phyloP scores from a whole-genome alignment of 1,140 invertebrate species.

The Marisa cornuarietis region DNA sequence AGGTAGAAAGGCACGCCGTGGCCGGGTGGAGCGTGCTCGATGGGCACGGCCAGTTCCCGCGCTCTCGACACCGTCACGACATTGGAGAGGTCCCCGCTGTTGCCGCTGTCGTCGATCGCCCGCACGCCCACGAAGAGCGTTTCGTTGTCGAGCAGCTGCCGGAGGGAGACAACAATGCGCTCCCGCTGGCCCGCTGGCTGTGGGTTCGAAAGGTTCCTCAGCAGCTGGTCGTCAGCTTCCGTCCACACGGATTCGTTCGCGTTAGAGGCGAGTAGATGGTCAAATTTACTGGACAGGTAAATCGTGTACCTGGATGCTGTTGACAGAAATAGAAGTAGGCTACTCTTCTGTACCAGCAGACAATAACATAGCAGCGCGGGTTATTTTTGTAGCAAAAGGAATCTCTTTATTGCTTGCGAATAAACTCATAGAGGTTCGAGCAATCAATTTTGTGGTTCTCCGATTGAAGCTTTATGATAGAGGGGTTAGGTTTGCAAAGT shows the following conservation, averaged over 20 bases:
- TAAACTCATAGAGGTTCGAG: too few species aligned
- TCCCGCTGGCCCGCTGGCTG: constrained; percentile 17
- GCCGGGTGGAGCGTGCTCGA: neutral
- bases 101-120: constrained; percentile 28
- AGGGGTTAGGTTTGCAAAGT: too few species aligned
- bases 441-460: too few species aligned
- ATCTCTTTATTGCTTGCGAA: too few species aligned
- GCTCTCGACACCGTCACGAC: constrained; percentile 32
- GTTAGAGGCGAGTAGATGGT: constrained; percentile 3
- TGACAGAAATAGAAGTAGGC: neutral
- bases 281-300: constrained; percentile 26
- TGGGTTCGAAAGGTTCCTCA: neutral
- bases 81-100: constrained; percentile 33
- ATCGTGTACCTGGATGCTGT: constrained; percentile 30
- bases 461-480: too few species aligned
- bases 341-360: too few species aligned
- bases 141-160: constrained; percentile 4
- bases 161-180: constrained; percentile 9
- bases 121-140: constrained; percentile 29
- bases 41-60: constrained; percentile 22
- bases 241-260: neutral
- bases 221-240: neutral
- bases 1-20: constrained; percentile 18
- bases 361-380: too few species aligned
- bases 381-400: too few species aligned